These are phyloP conservation scores for Drosophila acutilabella DNA, from an alignment of 2,888 invertebrate genomes.

Conservation along the genomic window DNA sequence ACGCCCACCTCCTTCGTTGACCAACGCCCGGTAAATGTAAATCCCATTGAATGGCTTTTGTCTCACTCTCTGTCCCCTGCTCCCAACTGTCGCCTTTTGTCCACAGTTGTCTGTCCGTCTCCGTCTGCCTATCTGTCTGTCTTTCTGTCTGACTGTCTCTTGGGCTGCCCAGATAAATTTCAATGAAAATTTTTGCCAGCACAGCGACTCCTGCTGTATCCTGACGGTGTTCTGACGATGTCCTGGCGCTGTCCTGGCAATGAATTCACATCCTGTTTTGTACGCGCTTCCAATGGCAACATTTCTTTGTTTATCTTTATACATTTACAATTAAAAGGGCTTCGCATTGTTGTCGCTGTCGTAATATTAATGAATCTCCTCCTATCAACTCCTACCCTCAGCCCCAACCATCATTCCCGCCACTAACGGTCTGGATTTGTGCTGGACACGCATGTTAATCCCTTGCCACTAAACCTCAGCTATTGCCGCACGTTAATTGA, in stretches of 20 bases:
- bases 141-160: not conserved
- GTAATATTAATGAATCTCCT: conserved; percentile 75
- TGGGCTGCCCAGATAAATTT: conserved; percentile 69
- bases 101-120: conserved; percentile 7
- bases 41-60: conserved; percentile 55
- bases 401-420: too few relatives aligned
- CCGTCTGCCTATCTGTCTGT: conserved; percentile 7
- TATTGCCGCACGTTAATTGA: conserved; percentile 81
- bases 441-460: conserved; percentile 19
- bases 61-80: conserved; percentile 19
- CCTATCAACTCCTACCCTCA: conserved; percentile 2
- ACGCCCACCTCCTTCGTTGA: not conserved
- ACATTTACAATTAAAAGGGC: conserved; percentile 79
- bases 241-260: conserved; percentile 12
- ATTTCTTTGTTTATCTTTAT: conserved; percentile 79
- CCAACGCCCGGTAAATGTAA: conserved; percentile 21
- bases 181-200: conserved; percentile 72
- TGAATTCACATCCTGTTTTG: conserved; percentile 12
- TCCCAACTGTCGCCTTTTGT: conserved; percentile 39
- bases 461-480: conserved; percentile 18
- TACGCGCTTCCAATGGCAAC: conserved; percentile 45
- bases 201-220: conserved; percentile 36
- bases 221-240: not conserved
- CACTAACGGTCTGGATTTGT: conserved; percentile 1
- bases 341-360: conserved; percentile 70